Evolutionary conservation across 53 echinoderm and acorn worm genomes (phyloP).

Genomic region (Glandiceps talaboti): DNA sequence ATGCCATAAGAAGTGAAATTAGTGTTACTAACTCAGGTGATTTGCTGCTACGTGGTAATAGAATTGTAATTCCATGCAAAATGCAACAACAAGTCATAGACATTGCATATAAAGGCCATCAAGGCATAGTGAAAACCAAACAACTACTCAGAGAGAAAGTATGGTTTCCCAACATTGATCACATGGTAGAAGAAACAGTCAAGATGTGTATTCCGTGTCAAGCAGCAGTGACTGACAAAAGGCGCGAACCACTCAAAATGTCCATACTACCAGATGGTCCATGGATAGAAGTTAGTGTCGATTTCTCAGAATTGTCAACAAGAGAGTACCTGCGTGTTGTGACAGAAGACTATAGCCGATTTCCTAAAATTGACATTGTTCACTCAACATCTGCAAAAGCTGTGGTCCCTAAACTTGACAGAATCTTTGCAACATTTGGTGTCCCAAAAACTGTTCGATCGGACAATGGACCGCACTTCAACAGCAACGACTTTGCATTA

Average conservation of each 20-base stretch:
- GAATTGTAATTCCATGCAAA: slow-evolving; percentile 35
- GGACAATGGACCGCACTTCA: slow-evolving; percentile 63
- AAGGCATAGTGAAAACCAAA: slow-evolving; percentile 54
- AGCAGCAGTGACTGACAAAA: slow-evolving; percentile 24
- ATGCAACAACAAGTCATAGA: slow-evolving; percentile 31
- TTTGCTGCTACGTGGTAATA: slow-evolving; percentile 38
- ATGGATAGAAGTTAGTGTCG: slow-evolving; percentile 55
- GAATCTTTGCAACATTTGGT: slow-evolving; percentile 46
- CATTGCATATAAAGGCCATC: slow-evolving; percentile 57
- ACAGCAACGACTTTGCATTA: slow-evolving; percentile 25
- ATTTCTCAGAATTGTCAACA: slow-evolving; percentile 40
- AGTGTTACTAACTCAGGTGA: slow-evolving; percentile 17
- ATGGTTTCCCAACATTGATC: slow-evolving; percentile 61
- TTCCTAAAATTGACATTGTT: slow-evolving; percentile 43
- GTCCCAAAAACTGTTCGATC: slow-evolving; percentile 31
- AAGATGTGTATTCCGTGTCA: slow-evolving; percentile 41
- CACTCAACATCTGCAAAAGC: slow-evolving; percentile 37
- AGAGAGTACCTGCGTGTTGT: slow-evolving; percentile 50
- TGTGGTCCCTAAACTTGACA: slow-evolving; percentile 42
- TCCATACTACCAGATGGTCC: slow-evolving; percentile 26
- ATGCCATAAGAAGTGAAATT: slow-evolving; percentile 29
- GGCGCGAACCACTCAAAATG: slow-evolving; percentile 38
- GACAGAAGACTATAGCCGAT: slow-evolving; percentile 49
- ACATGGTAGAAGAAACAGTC: slow-evolving; percentile 26
- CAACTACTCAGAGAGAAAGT: slow-evolving; percentile 36